phyloP scores from a whole-genome alignment of 2,113 vertebrate species.

The Mandrillus leucophaeus region DNA sequence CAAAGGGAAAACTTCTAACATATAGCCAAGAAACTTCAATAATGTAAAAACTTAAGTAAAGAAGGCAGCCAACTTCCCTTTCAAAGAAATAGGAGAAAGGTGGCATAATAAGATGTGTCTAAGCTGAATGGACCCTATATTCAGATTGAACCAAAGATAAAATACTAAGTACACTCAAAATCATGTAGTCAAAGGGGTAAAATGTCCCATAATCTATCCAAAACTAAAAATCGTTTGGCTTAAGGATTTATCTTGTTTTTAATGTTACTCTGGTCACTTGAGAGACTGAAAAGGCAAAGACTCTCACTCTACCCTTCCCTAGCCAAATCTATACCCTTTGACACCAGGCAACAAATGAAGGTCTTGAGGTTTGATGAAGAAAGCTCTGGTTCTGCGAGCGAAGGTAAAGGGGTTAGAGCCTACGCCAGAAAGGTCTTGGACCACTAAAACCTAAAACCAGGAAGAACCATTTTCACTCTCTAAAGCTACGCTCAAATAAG shows the following conservation, averaged over 20 bases:
- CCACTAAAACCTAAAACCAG: slow-evolving; percentile 16
- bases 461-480: slow-evolving; percentile 29
- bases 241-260: not conserved
- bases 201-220: not conserved
- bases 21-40: not conserved
- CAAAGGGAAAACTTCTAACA: not conserved
- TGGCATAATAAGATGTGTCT: not conserved
- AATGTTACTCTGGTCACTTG: slow-evolving; percentile 38
- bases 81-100: not conserved
- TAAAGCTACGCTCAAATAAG: slow-evolving; percentile 12
- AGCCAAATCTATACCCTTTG: slow-evolving; percentile 5
- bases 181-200: not conserved
- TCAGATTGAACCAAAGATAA: slow-evolving; percentile 36
- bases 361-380: not conserved
- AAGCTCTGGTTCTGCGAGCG: not conserved
- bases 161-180: slow-evolving; percentile 43
- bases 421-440: slow-evolving; percentile 14
- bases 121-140: not conserved
- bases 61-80: not conserved
- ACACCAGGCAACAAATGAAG: slow-evolving; percentile 18
- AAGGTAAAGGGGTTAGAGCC: not conserved
- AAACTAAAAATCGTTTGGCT: not conserved
- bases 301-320: not conserved
- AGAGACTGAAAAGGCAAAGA: not conserved
- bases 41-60: slow-evolving; percentile 44